Conservation (phyloP, 2,797 vertebrate species). For the Coendou prehensilis region DNA sequence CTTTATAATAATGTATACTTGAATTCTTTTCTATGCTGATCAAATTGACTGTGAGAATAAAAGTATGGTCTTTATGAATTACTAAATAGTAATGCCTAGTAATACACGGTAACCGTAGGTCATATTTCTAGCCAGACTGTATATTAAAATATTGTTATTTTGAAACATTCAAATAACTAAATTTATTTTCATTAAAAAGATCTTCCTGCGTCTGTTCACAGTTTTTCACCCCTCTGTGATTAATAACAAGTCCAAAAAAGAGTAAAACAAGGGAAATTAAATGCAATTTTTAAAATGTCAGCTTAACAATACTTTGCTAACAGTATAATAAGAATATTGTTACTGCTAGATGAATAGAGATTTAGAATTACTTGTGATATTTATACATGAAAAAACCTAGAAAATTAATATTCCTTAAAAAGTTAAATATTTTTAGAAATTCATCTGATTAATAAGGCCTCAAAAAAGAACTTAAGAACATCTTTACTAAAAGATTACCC, state of each 20-base stretch:
- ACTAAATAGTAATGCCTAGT: not conserved
- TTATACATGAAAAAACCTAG: not conserved
- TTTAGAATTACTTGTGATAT: not conserved
- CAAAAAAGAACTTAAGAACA: not conserved
- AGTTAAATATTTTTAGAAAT: not conserved
- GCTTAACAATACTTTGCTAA: not conserved
- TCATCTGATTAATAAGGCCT: not conserved
- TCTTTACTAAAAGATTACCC: not conserved
- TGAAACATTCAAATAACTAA: not conserved
- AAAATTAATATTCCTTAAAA: not conserved
- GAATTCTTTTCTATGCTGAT: not conserved
- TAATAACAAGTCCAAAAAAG: constrained; percentile 8
- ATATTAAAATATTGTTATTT: not conserved
- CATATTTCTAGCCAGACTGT: not conserved
- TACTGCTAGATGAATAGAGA: not conserved
- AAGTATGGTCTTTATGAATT: not conserved
- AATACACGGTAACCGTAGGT: not conserved
- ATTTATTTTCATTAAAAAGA: constrained; percentile 3
- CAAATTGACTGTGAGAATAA: not conserved
- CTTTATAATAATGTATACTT: not conserved
- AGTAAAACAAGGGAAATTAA: not conserved
- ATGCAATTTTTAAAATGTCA: not conserved
- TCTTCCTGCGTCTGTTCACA: not conserved
- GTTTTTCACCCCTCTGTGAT: not conserved
- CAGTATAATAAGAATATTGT: not conserved